Evolutionary conservation across 2,113 vertebrate genomes (phyloP).

Genomic region (Odocoileus hemionus): DNA sequence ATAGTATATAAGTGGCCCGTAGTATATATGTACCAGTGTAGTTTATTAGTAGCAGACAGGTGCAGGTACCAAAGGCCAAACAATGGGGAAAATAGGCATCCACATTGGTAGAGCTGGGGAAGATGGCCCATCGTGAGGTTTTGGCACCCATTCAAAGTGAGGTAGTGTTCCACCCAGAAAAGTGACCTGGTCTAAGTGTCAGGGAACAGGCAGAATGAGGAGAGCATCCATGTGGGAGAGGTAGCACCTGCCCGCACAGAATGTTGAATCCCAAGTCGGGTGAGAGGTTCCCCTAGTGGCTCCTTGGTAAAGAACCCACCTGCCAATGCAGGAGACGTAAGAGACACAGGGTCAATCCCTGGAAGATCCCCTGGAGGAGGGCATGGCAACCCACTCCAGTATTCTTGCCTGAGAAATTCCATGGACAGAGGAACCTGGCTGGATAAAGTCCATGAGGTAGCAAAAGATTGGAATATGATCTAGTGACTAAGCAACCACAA

Average conservation of each 20-base stretch:
- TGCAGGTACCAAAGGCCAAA: neutral
- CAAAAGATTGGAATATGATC: neutral
- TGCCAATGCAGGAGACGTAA: neutral
- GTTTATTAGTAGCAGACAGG: neutral
- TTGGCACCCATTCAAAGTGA: neutral
- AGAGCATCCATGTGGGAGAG: accelerated
- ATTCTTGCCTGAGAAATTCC: neutral
- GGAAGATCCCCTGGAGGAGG: neutral
- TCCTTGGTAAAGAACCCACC: neutral
- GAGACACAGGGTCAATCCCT: neutral
- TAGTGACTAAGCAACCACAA: neutral
- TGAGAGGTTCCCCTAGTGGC: neutral
- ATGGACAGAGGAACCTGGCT: neutral
- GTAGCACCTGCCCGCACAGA: neutral
- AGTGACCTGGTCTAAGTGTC: neutral
- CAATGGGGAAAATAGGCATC: neutral
- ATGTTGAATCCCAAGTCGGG: neutral
- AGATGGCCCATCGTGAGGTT: neutral
- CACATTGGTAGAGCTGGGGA: neutral
- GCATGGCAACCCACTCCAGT: neutral
- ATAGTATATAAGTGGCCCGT: neutral
- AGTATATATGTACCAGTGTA: neutral
- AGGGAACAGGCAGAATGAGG: neutral
- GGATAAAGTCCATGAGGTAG: neutral
- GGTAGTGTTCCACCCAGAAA: neutral